Percentiles rank a stretch among this genome's conserved stretches.
These are phyloP conservation scores for Dinothrombium tinctorium DNA, from an alignment of 1,140 invertebrate genomes.

Conservation along the genomic window DNA sequence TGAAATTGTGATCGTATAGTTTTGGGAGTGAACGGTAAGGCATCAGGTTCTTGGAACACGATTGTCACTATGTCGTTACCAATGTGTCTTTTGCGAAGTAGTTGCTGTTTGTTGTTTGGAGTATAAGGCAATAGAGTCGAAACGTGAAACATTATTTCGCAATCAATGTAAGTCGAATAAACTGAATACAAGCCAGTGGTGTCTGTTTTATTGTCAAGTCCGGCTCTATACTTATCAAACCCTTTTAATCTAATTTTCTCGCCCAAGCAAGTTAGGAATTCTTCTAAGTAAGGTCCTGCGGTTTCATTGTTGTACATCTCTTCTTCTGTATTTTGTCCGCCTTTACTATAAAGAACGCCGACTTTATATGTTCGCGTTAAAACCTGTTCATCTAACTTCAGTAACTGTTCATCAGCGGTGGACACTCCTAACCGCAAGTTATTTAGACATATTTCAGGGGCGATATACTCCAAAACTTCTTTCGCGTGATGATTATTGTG, in stretches of 20 bases:
- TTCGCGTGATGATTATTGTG: conserved; percentile 34
- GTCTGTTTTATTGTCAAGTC: conserved; percentile 67
- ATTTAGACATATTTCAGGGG: conserved; percentile 62
- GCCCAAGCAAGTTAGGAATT: conserved; percentile 68
- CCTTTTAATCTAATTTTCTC: conserved; percentile 61
- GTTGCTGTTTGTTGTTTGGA: conserved; percentile 66
- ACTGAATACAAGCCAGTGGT: conserved; percentile 66
- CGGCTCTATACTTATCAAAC: conserved; percentile 73
- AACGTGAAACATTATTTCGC: conserved; percentile 83
- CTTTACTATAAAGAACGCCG: conserved; percentile 75
- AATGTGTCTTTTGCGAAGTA: conserved; percentile 72
- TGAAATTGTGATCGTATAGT: conserved; percentile 87
- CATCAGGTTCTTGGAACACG: conserved; percentile 86
- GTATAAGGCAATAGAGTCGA: conserved; percentile 79
- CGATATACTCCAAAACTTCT: conserved; percentile 63
- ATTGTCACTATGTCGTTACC: conserved; percentile 90
- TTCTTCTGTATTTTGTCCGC: conserved; percentile 75
- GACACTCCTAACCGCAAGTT: conserved; percentile 5
- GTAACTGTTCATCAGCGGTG: conserved; percentile 50
- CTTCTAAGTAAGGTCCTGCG: conserved; percentile 47
- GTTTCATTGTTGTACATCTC: conserved; percentile 92
- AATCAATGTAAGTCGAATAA: conserved; percentile 53
- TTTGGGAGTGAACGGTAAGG: conserved; percentile 67
- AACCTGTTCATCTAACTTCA: conserved; percentile 83
- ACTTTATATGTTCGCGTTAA: conserved; percentile 68